Conservation (phyloP, 2,888 invertebrate species). For the Dioctria linearis region DNA sequence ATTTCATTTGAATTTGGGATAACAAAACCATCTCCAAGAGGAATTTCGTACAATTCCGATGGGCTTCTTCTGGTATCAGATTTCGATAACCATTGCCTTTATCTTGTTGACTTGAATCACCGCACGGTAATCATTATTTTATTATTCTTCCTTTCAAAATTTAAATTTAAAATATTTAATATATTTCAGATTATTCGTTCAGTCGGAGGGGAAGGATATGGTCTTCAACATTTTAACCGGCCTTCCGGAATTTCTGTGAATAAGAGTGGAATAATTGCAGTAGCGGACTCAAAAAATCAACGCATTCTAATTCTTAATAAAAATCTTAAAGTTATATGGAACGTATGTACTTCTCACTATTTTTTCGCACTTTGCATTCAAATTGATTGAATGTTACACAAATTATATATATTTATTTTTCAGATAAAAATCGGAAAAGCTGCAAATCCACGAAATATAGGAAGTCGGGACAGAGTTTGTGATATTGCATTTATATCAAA, state of each 20-base stretch:
- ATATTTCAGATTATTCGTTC: slow-evolving; percentile 70
- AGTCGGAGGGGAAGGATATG: slow-evolving; percentile 78
- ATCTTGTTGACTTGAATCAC: slow-evolving; percentile 82
- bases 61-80: slow-evolving; percentile 93
- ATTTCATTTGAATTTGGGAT: slow-evolving; percentile 81
- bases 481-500: slow-evolving; percentile 24
- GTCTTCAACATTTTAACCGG: slow-evolving; percentile 74
- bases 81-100: slow-evolving; percentile 93
- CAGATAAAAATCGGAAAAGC: slow-evolving; percentile 10
- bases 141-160: neutral
- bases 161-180: neutral
- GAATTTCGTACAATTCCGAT: slow-evolving; percentile 88
- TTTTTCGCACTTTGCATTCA: too few relatives aligned
- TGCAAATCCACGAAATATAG: neutral
- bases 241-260: slow-evolving; percentile 92
- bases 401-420: too few relatives aligned
- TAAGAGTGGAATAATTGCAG: slow-evolving; percentile 89
- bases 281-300: slow-evolving; percentile 95
- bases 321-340: slow-evolving; percentile 11
- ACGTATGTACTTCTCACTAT: neutral
- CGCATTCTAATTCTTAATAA: slow-evolving; percentile 30
- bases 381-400: too few relatives aligned
- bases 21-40: slow-evolving; percentile 79
- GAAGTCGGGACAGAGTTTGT: slow-evolving; percentile 11
- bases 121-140: slow-evolving; percentile 73